Conservation (phyloP, 2,113 vertebrate species). For the Patagioenas fasciata region DNA sequence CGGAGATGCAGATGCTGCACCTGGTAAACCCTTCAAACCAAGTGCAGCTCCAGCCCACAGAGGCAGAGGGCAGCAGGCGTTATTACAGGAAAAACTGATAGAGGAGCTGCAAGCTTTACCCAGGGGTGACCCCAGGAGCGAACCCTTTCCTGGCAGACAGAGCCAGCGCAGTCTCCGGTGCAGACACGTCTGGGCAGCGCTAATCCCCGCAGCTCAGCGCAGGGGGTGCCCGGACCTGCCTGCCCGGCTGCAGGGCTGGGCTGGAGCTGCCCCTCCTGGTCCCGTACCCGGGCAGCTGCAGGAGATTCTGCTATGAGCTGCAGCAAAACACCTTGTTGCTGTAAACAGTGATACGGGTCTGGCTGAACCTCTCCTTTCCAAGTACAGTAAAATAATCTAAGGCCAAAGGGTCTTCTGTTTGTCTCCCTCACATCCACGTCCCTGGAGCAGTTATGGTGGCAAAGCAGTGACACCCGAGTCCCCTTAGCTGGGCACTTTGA, state of each 20-base stretch:
- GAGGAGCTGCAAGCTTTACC: background rate
- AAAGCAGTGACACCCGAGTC: background rate
- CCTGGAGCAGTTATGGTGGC: accelerated
- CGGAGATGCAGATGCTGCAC: background rate
- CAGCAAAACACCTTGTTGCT: background rate
- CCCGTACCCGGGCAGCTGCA: background rate
- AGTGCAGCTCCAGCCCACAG: background rate
- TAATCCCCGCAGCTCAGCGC: background rate
- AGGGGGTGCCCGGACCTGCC: background rate
- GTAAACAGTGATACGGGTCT: background rate
- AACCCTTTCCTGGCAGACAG: background rate
- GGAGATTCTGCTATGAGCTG: background rate
- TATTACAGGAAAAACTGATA: background rate
- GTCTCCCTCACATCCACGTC: background rate
- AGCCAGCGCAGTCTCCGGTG: background rate
- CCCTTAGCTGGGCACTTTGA: background rate
- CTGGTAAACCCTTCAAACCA: background rate
- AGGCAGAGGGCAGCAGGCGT: background rate
- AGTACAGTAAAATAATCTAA: background rate
- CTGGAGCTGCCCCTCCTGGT: background rate
- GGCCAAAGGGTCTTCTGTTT: background rate
- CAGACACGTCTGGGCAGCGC: background rate
- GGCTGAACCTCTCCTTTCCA: background rate
- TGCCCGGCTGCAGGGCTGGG: background rate
- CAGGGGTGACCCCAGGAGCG: background rate